Conservation (phyloP, 35 echinoderm and acorn worm genomes). For the Patiria miniata region DNA sequence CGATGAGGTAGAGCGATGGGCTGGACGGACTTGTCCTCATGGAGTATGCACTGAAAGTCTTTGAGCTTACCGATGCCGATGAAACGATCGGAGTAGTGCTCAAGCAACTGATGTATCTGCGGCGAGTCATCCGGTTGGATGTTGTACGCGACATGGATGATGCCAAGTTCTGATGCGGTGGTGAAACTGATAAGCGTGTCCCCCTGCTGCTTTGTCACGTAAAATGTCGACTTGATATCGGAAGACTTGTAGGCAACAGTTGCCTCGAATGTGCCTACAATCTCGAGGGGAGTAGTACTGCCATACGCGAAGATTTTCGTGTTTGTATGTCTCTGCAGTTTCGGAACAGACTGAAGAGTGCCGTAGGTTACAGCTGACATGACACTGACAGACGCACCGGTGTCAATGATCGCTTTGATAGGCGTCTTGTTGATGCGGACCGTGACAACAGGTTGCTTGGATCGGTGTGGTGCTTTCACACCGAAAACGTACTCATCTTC, state of each 20-base stretch:
- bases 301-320: conserved; percentile 43
- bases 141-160: no score
- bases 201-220: not conserved
- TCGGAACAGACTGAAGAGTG: not conserved
- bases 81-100: no score
- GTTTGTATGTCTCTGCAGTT: no score
- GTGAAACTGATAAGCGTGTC: conserved; percentile 10
- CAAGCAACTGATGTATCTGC: conserved; percentile 3
- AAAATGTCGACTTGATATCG: not conserved
- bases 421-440: not conserved
- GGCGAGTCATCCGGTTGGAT: not conserved
- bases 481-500: no score
- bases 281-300: not conserved
- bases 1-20: no score
- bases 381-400: conserved; percentile 18
- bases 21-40: no score
- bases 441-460: not conserved
- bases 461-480: no score
- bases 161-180: no score
- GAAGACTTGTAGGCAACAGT: not conserved
- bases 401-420: conserved; percentile 25
- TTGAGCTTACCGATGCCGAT: no score
- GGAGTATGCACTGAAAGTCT: no score
- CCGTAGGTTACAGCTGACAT: not conserved
- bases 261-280: no score